phyloP scores from a whole-genome alignment of 1,140 invertebrate genomes.

The Trypoxylus dichotomus region DNA sequence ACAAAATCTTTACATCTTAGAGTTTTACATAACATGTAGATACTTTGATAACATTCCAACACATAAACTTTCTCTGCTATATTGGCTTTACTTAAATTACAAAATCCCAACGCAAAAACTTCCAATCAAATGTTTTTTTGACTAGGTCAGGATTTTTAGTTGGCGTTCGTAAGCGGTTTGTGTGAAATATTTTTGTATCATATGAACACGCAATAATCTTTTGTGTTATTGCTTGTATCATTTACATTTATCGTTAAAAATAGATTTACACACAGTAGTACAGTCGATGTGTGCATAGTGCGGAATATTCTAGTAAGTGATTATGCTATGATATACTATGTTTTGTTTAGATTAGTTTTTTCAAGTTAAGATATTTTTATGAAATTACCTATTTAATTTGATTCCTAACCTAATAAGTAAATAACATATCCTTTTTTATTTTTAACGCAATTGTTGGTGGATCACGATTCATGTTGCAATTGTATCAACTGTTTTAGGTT shows the following conservation, averaged over 20 bases:
- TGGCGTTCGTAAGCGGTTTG: constrained; percentile 6
- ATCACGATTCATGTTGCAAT: background rate
- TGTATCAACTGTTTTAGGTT: background rate
- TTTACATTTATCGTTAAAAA: constrained; percentile 27
- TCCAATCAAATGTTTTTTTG: constrained; percentile 23
- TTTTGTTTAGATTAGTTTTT: background rate
- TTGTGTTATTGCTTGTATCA: constrained; percentile 8
- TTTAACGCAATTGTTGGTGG: background rate
- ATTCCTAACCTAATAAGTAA: background rate
- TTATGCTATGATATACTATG: background rate
- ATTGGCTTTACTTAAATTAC: background rate
- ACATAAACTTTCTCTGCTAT: background rate
- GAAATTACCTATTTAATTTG: background rate
- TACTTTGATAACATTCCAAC: constrained; percentile 9
- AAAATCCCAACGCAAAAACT: constrained; percentile 11
- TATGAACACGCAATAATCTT: constrained; percentile 17
- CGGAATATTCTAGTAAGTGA: constrained; percentile 13
- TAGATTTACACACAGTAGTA: constrained; percentile 24
- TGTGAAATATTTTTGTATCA: constrained; percentile 4
- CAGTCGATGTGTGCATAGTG: background rate
- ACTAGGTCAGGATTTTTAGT: constrained; percentile 28
- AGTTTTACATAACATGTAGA: constrained; percentile 10
- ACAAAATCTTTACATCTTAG: background rate
- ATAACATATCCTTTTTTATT: background rate
- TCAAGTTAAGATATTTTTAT: background rate